Conservation (phyloP, 2,113 vertebrate genomes). For the Scalopus aquaticus region DNA sequence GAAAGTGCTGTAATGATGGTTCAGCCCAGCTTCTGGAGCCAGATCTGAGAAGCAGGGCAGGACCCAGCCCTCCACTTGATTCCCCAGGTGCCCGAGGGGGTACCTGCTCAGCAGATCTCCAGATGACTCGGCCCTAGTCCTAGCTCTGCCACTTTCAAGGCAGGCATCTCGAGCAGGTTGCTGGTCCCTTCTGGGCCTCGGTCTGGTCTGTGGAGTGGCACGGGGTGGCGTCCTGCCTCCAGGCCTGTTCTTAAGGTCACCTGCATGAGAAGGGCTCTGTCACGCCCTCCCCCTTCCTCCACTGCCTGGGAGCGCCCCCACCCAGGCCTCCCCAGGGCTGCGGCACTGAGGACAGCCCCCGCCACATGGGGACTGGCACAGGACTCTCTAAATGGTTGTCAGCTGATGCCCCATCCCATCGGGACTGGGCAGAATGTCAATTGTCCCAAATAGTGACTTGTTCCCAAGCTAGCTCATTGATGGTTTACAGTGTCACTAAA, state of each 20-base stretch:
- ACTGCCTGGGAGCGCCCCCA: fast-evolving
- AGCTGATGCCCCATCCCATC: neutral
- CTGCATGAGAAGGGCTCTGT: too few relatives aligned
- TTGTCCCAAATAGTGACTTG: neutral
- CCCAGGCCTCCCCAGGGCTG: neutral
- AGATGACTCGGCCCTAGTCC: neutral
- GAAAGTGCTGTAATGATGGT: neutral
- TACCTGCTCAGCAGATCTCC: neutral
- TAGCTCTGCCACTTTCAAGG: neutral
- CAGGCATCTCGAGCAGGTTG: neutral
- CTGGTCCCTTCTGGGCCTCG: neutral
- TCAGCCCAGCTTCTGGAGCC: neutral
- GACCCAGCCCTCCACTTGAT: neutral
- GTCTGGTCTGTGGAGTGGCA: neutral
- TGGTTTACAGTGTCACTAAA: neutral
- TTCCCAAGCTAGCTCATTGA: neutral
- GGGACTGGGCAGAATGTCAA: too few relatives aligned
- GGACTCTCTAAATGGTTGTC: neutral
- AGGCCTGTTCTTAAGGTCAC: neutral
- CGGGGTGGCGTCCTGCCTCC: neutral
- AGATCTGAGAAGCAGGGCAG: neutral
- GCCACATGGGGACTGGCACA: fast-evolving
- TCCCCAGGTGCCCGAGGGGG: too few relatives aligned
- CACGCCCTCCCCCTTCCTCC: fast-evolving
- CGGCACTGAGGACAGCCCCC: neutral